phyloP scores from a whole-genome alignment of 2,113 vertebrate species.

The Alaudala cheleensis region DNA sequence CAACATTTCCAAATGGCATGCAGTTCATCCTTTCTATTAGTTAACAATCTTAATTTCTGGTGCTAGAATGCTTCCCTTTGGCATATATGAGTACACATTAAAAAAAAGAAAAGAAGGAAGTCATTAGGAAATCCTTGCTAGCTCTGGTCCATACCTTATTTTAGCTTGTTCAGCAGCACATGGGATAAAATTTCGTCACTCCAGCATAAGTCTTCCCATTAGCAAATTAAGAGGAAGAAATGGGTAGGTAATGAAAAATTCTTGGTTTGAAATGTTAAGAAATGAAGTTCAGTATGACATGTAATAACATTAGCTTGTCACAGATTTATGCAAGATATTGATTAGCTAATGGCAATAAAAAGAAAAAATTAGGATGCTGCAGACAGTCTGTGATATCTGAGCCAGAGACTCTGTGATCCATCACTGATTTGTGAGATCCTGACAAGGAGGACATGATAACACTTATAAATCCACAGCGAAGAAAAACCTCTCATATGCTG shows the following conservation, averaged over 20 bases:
- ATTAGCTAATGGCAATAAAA: constrained; percentile 26
- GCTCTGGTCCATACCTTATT: background rate
- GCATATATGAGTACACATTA: background rate
- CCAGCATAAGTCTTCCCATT: background rate
- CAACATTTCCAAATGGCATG: background rate
- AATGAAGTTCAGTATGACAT: constrained; percentile 23
- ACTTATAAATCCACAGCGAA: background rate
- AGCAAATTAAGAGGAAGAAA: constrained; percentile 31
- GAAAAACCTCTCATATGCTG: background rate
- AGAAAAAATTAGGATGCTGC: background rate
- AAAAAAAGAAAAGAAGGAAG: background rate
- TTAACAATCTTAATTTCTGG: background rate
- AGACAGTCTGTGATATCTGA: background rate
- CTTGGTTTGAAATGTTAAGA: constrained; percentile 15
- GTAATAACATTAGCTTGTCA: background rate
- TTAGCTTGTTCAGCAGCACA: background rate
- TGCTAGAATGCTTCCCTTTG: background rate
- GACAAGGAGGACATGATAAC: background rate
- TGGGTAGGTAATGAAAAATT: constrained; percentile 35
- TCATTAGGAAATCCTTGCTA: background rate
- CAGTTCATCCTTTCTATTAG: background rate
- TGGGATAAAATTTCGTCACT: background rate
- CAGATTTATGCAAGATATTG: background rate
- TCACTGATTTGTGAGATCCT: background rate
- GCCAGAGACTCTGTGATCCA: background rate